These are phyloP conservation scores for Nylanderia fulva DNA, from an alignment of 1,140 invertebrate genomes.

Conservation along the genomic window DNA sequence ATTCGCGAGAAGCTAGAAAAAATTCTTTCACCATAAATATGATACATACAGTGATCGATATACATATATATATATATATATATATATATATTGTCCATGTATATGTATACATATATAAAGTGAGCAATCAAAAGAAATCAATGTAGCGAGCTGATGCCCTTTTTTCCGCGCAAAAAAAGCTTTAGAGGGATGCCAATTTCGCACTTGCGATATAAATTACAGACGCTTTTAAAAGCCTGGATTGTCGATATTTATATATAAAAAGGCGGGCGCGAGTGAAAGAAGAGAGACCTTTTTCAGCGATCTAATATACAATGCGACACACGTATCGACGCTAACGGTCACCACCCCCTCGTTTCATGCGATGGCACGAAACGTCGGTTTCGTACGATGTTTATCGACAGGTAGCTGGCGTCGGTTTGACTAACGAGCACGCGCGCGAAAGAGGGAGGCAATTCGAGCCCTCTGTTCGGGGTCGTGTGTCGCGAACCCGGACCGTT, in stretches of 20 bases:
- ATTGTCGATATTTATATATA: conserved; percentile 1
- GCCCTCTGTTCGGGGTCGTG: neutral
- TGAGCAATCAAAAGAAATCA: neutral
- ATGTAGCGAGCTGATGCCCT: neutral
- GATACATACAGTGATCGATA: too few species aligned
- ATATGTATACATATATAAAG: neutral
- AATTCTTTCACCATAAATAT: too few species aligned
- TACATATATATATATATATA: too few species aligned
- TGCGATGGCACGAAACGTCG: conserved; percentile 2
- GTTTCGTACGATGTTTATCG: conserved; percentile 46
- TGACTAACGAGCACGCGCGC: conserved; percentile 26
- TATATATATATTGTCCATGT: too few species aligned
- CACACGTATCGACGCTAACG: conserved; percentile 25
- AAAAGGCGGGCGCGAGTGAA: neutral
- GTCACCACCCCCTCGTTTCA: neutral
- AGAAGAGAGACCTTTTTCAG: neutral
- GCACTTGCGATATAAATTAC: neutral
- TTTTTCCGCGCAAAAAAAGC: neutral
- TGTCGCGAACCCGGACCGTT: neutral
- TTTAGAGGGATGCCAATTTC: neutral
- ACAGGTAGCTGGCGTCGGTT: conserved; percentile 38
- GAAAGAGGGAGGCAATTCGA: neutral
- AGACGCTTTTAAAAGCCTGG: neutral
- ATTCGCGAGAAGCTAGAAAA: too few species aligned
- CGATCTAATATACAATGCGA: conserved; percentile 25